Evolutionary conservation across 2,797 vertebrate genomes (phyloP), one percentile per base, ranked within the genome.

Genomic region (Enteromius afrohamiltoni): DNA sequence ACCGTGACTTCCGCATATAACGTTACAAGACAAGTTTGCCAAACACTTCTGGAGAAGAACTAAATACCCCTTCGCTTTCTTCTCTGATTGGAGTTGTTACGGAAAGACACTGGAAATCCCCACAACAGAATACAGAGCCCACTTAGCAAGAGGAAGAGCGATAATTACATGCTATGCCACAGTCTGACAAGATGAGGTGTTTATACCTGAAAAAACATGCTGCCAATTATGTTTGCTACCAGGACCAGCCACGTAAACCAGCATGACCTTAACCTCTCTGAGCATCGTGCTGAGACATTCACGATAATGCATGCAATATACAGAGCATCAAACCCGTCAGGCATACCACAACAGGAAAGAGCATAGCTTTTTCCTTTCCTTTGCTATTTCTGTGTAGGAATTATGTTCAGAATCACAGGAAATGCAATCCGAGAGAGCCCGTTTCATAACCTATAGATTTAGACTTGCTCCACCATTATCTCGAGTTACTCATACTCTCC

Each of bases 91-190:
- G 60, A 78, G 70, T n/a, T 51, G 80, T 76, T 79, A 55, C 62
- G 58, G 23, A 79, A 69, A 83, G 58, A 70, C 51, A 67, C 16
- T 88, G 83, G 83, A 88, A 88, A 86, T 88, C 83, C 78, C 87
- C 87, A 70, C 29, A 68, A 69, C 64, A 47, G 26, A 74, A 80
- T 47, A 65, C 60, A 68, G 81, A 83, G 76, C 62, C 73, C 34
- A 40, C 19, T 67, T 75, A 67, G 60, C n/a, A 17, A 74, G 64
- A 37, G 64, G 79, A 77, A 86, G 29, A 64, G 58, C 65, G 49
- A 71, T 86, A 86, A 86, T 88, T 88, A 88, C 77, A 84, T 83
- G 79, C 83, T 82, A 58, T 79, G 60, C 83, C 65, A n/a, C 68
- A 79, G 67, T 71, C 73, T 82, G 83, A 76, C 85, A 85, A 83